Base-by-base conservation (phyloP, 2,888 invertebrate species). In the Agrochola lota region DNA sequence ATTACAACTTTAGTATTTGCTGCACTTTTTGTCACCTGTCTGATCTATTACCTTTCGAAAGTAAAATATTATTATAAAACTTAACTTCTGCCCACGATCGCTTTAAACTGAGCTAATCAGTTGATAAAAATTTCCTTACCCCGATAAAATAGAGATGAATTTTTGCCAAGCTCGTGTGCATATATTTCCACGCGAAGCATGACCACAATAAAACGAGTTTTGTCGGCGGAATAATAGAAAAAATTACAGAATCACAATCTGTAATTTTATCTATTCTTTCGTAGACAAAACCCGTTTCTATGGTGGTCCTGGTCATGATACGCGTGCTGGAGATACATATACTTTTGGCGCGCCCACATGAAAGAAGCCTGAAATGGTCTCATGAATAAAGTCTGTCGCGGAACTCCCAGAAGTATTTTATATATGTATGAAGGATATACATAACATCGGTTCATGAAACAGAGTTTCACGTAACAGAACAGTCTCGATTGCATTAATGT, bases 401-500 rank as follows among this genome's bases (percentile, higher is more conserved):
- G 43, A 52, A 52, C 23, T 20, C 63, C 23, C 23, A 1, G 26
- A 52, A 43, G 12, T 17, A 8, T n/a, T 46, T 15, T 20, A 40
- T 9, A 11, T 57, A 57, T n/a, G 0, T 66, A 26, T 40, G 2
- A 40, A n/a, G 57, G 1, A 40, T 15, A 17, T 63, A 64, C 15
- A 69, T 62, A 49, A 60, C 23, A 70, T 12, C 70, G 15, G 40
- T 85, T 67, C 71, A 70, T 72, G 40, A 78, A 72, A 74, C 60
- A 0, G 26, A 62, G 43, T 73, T 77, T 35, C 79, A 80, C 74
- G 81, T 84, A 86, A 85, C 40, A 75, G n/a, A 40, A 40, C 52
- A 78, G 49, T 26, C 43, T 79, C 66, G 64, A 80, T 87, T 81
- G 85, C 87, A 69, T 68, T 77, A 59, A 46, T 64, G 68, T 85